Base-by-base conservation (phyloP, 1,140 invertebrate species). In the Centruroides sculpturatus region DNA sequence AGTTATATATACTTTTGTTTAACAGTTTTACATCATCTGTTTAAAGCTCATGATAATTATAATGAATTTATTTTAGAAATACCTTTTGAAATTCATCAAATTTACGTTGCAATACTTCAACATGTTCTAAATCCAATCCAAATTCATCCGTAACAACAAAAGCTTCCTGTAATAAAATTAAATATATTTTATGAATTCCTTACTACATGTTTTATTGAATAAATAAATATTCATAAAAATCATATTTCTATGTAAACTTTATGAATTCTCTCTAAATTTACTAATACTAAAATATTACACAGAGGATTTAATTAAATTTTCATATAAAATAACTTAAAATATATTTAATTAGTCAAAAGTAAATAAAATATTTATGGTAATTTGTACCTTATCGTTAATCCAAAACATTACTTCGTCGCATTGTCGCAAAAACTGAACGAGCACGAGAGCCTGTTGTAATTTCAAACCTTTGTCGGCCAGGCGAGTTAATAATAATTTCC, bases 401-500 rank as follows among this genome's bases (percentile, higher is more conserved):
- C 96, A 99, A 72, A 98, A 98, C 85, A 98, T 93, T 34, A 99
- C 90, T 77, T 99, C 96, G 72, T 99, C 93, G 72, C 93, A 98
- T 70, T 98, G 92, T 35, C 97, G 81, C 65, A 97, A 78, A 75
- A 97, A 99, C 75, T 98, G 93, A 3, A 98, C 92, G 11, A 99
- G 79, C n/a, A 95, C 88, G 0, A 98, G 73, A 35, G 96, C 94
- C 76, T 99, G 95, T 72, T 98, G 92, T 52, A 99, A 77, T 73
- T 96, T 95, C 68, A 93, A 81, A 9, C 93, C 93, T 74, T 98
- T 97, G 69, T 98, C 95, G 2, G 91, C 88, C 57, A 99, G 77
- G 57, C 91, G 85, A 4, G 85, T 86, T 6, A 98, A 79, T 54
- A 99, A 78, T 55, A 96, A 77, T 71, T 97, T 92, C 97, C 96